Evolutionary conservation across 1,140 invertebrate species (phyloP).

Genomic region (Riptortus pedestris): DNA sequence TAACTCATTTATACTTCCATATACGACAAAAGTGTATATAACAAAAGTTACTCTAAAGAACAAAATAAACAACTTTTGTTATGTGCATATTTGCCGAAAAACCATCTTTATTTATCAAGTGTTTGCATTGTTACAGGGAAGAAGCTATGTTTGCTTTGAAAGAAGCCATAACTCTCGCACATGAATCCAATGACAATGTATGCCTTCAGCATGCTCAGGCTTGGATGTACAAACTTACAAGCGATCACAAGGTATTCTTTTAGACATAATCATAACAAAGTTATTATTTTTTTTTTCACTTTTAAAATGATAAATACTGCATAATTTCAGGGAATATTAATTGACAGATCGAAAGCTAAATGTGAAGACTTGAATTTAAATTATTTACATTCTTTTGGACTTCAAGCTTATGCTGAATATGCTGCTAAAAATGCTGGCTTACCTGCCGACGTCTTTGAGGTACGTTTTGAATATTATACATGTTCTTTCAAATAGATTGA

Average conservation of each 20-base stretch:
- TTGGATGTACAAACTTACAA: conserved; percentile 60
- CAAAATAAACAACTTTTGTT: too few relatives aligned
- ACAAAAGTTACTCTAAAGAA: too few relatives aligned
- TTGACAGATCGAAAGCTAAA: conserved; percentile 48
- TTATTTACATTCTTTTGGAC: conserved; percentile 51
- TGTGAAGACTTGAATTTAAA: conserved; percentile 47
- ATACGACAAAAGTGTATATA: too few relatives aligned
- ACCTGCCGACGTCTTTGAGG: conserved; percentile 40
- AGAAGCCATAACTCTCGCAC: conserved; percentile 77
- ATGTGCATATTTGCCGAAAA: too few relatives aligned
- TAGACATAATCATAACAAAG: conserved; percentile 32
- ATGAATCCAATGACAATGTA: conserved; percentile 71
- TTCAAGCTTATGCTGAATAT: conserved; percentile 49
- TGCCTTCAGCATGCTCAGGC: conserved; percentile 76
- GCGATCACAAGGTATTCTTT: conserved; percentile 37
- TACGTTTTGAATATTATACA: conserved; percentile 22
- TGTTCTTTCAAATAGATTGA: too few relatives aligned
- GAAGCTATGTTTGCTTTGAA: conserved; percentile 66
- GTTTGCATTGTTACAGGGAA: conserved; percentile 51
- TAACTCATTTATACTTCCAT: too few relatives aligned
- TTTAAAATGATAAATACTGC: background rate
- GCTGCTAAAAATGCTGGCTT: conserved; percentile 32
- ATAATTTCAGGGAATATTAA: conserved; percentile 39
- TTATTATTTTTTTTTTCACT: background rate
- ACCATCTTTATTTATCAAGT: too few relatives aligned